Evolutionary conservation across 2,888 invertebrate genomes (phyloP), one percentile per base, ranked within the genome.

Genomic region (Octonoba sinensis): DNA sequence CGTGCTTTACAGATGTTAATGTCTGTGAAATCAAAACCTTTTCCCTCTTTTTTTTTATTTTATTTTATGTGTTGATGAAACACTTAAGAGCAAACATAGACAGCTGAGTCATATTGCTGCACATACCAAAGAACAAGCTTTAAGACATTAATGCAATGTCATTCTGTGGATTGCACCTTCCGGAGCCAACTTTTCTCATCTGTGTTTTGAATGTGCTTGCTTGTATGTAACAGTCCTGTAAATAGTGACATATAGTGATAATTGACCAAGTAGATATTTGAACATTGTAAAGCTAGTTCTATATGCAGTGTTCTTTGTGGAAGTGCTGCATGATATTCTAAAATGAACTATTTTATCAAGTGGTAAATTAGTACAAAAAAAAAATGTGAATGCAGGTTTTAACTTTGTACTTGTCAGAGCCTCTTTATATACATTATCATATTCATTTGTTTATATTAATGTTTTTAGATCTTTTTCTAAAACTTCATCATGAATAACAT

Each of bases 361-460:
- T 62, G 72, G 64, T 74, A 59, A 74, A 59, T 62, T 74, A 74
- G 81, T 74, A 74, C 74, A 81, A 81, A 78, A 51, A 81, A 81
- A 78, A 51, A 65, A 27, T 78, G 72, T 78, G 66, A 81, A 81
- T 74, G 62, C 74, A 75, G 64, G 65, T 75, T 82, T 82, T 82
- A 82, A 70, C 74, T 75, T 75, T 82, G 59, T 82, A 82, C 69
- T 73, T 44, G 62, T 81, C 67, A 71, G 47, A 67, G 59, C 20
- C 44, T 54, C 69, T 70, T 69, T 70, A 66, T 75, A 60, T 78
- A 78, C 71, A 72, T 57, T 36, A 57, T 67, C 65, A 49, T 66
- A 24, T 74, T 67, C 66, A 66, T 66, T 77, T 47, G 46, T 73
- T 62, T 74, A 49, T 75, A 59, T 66, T 57, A 36, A 57, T 57